A percentile compares a stretch with the other conserved stretches of the same genome.
Conservation (phyloP, 1,140 invertebrate species). For the Drosophila tristis region DNA sequence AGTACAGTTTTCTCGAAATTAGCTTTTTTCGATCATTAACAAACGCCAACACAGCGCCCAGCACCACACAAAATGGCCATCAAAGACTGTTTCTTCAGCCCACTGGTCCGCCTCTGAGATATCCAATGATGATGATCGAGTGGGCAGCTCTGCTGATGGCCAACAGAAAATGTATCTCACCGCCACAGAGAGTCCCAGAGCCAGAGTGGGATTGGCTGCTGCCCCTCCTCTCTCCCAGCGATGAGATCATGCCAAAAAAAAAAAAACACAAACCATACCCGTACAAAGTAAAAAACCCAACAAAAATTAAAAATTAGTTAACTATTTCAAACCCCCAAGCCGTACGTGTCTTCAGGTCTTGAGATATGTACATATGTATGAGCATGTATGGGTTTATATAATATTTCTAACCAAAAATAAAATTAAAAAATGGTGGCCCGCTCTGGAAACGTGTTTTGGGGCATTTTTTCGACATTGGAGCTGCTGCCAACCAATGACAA, state of each 20-base stretch:
- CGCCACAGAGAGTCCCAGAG: conserved; percentile 28
- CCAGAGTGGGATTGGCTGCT: conserved; percentile 55
- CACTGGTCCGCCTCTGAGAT: conserved; percentile 38
- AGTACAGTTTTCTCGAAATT: conserved; percentile 31
- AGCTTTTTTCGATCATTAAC: conserved; percentile 29
- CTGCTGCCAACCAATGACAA: conserved; percentile 60
- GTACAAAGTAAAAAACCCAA: conserved; percentile 11
- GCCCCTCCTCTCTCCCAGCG: conserved; percentile 5
- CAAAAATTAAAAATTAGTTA: conserved; percentile 49
- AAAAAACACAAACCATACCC: conserved; percentile 2
- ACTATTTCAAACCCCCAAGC: conserved; percentile 44
- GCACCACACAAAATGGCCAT: conserved; percentile 29
- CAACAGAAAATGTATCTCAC: conserved; percentile 46
- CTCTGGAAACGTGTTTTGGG: conserved; percentile 66
- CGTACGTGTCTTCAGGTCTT: conserved; percentile 65
- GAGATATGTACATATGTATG: conserved; percentile 5
- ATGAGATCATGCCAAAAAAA: conserved; percentile 58
- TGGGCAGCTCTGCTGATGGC: conserved; percentile 36
- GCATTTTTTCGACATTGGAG: conserved; percentile 40
- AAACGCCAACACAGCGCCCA: conserved; percentile 24
- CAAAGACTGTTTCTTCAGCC: conserved; percentile 33
- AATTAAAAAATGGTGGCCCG: conserved; percentile 67
- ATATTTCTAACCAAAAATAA: conserved; percentile 10
- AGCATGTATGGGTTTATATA: conserved; percentile 28
- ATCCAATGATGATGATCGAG: conserved; percentile 48